Evolutionary conservation across 2,888 invertebrate species (phyloP), one percentile per base, ranked within the genome.

Genomic region (Heliothis peltigera): DNA sequence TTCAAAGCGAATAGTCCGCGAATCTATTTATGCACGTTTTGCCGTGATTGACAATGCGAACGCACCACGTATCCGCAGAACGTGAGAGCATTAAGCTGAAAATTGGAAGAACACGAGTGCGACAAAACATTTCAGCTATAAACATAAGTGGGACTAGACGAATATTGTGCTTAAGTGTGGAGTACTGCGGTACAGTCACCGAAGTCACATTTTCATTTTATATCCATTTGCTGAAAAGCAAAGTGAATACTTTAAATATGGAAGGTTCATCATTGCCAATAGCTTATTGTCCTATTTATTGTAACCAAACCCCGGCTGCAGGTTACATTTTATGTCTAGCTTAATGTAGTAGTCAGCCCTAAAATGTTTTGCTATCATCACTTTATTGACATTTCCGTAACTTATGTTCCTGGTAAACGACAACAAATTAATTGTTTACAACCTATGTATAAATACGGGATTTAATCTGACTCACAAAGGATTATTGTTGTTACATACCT

Each of bases 81-180:
- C 22, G 62, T 44, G 28, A 42, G 25, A 46, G 25, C 17, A 52
- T 56, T 7, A 42, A 47, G 46, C 66, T 42, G 21, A 39, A 56
- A 42, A 25, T 48, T 19, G 12, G 10, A 53, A 42, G 28, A 61
- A 49, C 57, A 48, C 44, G 21, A 56, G 15, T 18, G 25, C 39
- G 18, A 56, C 28, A 52, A 52, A 51, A 58, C 39, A 19, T 52
- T 62, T 63, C 28, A 55, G 35, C 53, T 42, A 54, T 73, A 54
- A 39, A 62, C 46, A 7, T 51, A 39, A 56, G 51, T 47, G 28
- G 39, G 25, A 66, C 42, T 53, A 46, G 57, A 54, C 19, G 56
- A 60, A 53, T 43, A 53, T 70, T 54, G 61, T 35, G 49, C 39
- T 56, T 46, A 19, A 53, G 48, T 32, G 25, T 15, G 43, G 18